A percentile compares a stretch with the other conserved stretches of the same genome.
Conservation (phyloP, 2,888 invertebrate species). For the Megaustenia siamemsis region DNA sequence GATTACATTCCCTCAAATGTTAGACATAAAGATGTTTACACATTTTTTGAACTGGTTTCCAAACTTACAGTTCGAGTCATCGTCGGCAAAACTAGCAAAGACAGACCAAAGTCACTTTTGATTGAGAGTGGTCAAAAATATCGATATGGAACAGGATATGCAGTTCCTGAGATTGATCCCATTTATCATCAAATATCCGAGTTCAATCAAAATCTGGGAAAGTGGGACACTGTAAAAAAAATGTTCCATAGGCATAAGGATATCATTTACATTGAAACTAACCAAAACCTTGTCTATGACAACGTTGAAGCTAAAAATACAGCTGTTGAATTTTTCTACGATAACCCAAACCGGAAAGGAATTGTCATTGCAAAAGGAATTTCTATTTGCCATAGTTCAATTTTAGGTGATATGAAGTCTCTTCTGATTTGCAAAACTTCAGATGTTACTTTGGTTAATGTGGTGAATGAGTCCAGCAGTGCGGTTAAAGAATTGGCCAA, state of each 20-base stretch:
- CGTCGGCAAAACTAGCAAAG: not conserved
- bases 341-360: slow-evolving; percentile 19
- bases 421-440: not conserved
- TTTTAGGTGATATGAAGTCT: not conserved
- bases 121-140: not conserved
- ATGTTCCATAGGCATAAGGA: not conserved
- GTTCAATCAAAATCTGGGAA: not conserved
- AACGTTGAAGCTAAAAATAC: slow-evolving; percentile 34
- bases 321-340: slow-evolving; percentile 40
- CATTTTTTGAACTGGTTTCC: slow-evolving; percentile 1
- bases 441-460: not conserved
- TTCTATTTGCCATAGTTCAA: not conserved
- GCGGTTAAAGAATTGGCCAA: not conserved
- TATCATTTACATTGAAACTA: slow-evolving; percentile 34
- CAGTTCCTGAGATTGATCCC: not conserved
- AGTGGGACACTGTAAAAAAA: slow-evolving; percentile 16
- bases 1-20: slow-evolving; percentile 21
- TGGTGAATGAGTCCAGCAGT: not conserved
- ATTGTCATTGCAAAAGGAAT: slow-evolving; percentile 18
- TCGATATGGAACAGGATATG: slow-evolving; percentile 24
- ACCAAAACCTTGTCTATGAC: slow-evolving; percentile 33
- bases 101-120: not conserved
- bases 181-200: not conserved
- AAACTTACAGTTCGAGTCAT: slow-evolving; percentile 22
- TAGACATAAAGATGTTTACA: not conserved